Conservation (phyloP, 2,888 invertebrate species). For the Schizotus pectinicornis region DNA sequence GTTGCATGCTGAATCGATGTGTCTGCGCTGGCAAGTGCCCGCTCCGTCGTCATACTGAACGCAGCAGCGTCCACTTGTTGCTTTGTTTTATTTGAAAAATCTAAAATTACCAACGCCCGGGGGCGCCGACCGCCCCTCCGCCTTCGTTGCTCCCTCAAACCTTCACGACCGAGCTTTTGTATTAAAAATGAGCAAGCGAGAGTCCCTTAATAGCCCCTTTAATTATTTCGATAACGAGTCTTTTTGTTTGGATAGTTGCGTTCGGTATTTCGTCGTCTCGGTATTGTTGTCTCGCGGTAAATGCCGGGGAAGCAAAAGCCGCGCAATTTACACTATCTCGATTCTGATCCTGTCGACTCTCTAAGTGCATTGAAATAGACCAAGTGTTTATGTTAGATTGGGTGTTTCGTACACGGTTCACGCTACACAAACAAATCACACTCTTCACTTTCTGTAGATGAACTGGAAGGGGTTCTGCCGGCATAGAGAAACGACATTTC, state of each 20-base stretch:
- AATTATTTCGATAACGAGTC: conserved; percentile 5
- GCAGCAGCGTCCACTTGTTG: conserved; percentile 19
- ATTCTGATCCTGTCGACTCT: conserved; percentile 1
- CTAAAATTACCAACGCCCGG: conserved; percentile 12
- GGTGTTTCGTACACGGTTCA: too few species aligned
- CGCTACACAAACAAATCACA: too few species aligned
- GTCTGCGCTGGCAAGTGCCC: conserved; percentile 15
- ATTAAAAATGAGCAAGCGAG: conserved; percentile 4
- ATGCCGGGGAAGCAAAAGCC: not conserved
- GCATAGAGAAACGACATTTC: too few species aligned
- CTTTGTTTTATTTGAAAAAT: conserved; percentile 4
- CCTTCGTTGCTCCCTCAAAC: not conserved
- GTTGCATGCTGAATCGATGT: conserved; percentile 32
- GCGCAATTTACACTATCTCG: conserved; percentile 2
- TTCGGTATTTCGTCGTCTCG: too few species aligned
- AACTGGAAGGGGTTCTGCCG: too few species aligned
- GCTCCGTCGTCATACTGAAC: conserved; percentile 29
- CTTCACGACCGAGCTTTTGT: not conserved
- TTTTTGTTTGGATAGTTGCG: too few species aligned
- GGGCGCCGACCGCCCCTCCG: not conserved
- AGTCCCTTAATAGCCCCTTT: not conserved
- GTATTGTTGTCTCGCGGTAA: too few species aligned
- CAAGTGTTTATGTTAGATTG: conserved; percentile 10
- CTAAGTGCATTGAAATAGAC: conserved; percentile 15
- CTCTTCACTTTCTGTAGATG: too few species aligned